Percentiles rank a stretch among this genome's conserved stretches.
phyloP scores from a whole-genome alignment of 2,113 vertebrate genomes.

The Corydoras maculifer region DNA sequence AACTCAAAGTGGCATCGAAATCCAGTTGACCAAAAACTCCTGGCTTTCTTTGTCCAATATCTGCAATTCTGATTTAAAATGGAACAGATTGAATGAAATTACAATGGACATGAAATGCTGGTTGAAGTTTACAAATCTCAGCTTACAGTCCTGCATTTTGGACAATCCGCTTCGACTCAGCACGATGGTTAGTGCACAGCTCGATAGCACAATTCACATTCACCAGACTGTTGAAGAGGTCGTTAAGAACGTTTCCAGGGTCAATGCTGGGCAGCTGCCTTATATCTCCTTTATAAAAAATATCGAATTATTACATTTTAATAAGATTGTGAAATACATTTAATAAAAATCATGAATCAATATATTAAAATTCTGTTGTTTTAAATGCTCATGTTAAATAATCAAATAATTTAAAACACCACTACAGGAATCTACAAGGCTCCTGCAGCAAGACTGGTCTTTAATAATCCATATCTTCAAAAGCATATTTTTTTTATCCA shows the following conservation, averaged over 20 bases:
- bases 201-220: slow-evolving; percentile 65
- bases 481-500: neutral
- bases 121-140: neutral
- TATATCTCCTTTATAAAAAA: slow-evolving; percentile 66
- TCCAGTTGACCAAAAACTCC: slow-evolving; percentile 42
- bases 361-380: too few relatives aligned
- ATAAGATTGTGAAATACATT: too few relatives aligned
- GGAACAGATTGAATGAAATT: neutral
- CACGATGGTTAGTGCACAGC: slow-evolving; percentile 74
- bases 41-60: slow-evolving; percentile 36
- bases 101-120: neutral
- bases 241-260: slow-evolving; percentile 71
- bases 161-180: slow-evolving; percentile 77
- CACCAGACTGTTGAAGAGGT: slow-evolving; percentile 67
- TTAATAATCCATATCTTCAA: neutral
- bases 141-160: slow-evolving; percentile 71
- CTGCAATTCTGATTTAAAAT: slow-evolving; percentile 63
- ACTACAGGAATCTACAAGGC: too few relatives aligned
- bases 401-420: too few relatives aligned
- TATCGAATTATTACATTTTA: neutral
- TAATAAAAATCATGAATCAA: too few relatives aligned
- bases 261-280: slow-evolving; percentile 79
- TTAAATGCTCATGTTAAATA: too few relatives aligned
- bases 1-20: slow-evolving; percentile 67
- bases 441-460: too few relatives aligned